These are phyloP conservation scores for Climacteris rufus DNA, from an alignment of 2,113 vertebrate species.

Conservation along the genomic window DNA sequence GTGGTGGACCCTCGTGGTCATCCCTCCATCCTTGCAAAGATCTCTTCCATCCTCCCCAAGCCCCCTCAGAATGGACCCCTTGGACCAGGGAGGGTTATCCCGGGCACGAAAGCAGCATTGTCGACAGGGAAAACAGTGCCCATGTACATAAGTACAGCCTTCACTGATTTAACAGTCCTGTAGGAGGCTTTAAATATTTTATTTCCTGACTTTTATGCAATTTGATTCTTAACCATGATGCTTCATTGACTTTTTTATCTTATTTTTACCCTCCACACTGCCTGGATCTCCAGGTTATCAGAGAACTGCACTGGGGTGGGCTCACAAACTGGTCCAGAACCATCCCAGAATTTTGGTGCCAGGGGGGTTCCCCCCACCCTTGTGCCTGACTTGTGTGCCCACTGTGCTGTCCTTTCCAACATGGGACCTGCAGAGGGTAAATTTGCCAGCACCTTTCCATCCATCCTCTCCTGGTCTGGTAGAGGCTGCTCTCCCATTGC, in stretches of 20 bases:
- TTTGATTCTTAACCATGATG: slow-evolving; percentile 2
- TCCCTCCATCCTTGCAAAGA: rapidly evolving
- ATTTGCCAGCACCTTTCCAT: background rate
- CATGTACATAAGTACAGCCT: rapidly evolving
- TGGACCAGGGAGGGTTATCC: background rate
- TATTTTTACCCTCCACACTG: background rate
- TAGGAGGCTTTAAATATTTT: slow-evolving; percentile 10
- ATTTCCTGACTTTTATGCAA: background rate
- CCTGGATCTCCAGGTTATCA: background rate
- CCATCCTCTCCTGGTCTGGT: background rate
- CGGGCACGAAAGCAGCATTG: background rate
- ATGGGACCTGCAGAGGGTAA: background rate
- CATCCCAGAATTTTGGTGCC: background rate
- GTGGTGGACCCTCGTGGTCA: background rate
- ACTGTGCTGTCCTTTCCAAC: background rate
- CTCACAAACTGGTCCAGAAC: background rate
- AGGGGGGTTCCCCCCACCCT: background rate
- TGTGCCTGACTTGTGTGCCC: background rate
- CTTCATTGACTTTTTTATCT: background rate
- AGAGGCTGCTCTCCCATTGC: background rate
- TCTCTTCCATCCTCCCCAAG: background rate
- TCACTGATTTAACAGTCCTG: background rate
- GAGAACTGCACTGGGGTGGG: rapidly evolving
- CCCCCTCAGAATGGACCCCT: rapidly evolving
- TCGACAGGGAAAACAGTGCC: background rate